Percentiles rank a stretch among this genome's conserved stretches.
Evolutionary conservation across 2,888 invertebrate species (phyloP).

Genomic region (Tachina lurida): DNA sequence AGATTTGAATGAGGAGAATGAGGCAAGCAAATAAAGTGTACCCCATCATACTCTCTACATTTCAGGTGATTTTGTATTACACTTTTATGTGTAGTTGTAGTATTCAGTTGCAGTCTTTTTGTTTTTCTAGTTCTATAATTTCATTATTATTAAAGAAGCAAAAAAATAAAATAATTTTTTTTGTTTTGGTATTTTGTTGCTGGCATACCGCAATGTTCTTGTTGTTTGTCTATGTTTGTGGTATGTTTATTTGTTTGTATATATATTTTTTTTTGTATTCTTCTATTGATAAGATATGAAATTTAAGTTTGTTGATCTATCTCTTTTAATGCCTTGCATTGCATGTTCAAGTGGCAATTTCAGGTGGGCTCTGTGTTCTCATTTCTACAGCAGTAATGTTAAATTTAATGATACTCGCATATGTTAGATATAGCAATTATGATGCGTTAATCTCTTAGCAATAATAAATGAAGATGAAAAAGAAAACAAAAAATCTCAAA

Average conservation of each 20-base stretch:
- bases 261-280: conserved; percentile 40
- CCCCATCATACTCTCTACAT: conserved; percentile 33
- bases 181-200: conserved; percentile 5
- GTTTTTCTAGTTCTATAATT: conserved; percentile 59
- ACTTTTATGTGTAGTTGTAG: conserved; percentile 56
- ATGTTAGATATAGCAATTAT: conserved; percentile 70
- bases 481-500: too few relatives aligned
- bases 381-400: conserved; percentile 69
- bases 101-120: conserved; percentile 5
- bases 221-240: neutral
- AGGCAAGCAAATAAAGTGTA: neutral
- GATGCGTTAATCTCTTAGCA: conserved; percentile 68
- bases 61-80: conserved; percentile 65
- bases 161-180: conserved; percentile 7
- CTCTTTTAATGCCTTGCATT: conserved; percentile 67
- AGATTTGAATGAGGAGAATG: conserved; percentile 45
- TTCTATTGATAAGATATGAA: conserved; percentile 69
- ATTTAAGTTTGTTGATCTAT: conserved; percentile 71
- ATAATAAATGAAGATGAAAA: conserved; percentile 47
- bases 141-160: conserved; percentile 63
- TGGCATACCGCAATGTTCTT: conserved; percentile 51
- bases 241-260: neutral
- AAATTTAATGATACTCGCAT: conserved; percentile 69
- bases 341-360: conserved; percentile 71
- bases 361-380: conserved; percentile 69